Evolutionary conservation across 92 coral and sea anemone species (phyloP), one percentile per base, ranked within the genome.

Genomic region (Virgularia gustaviana): DNA sequence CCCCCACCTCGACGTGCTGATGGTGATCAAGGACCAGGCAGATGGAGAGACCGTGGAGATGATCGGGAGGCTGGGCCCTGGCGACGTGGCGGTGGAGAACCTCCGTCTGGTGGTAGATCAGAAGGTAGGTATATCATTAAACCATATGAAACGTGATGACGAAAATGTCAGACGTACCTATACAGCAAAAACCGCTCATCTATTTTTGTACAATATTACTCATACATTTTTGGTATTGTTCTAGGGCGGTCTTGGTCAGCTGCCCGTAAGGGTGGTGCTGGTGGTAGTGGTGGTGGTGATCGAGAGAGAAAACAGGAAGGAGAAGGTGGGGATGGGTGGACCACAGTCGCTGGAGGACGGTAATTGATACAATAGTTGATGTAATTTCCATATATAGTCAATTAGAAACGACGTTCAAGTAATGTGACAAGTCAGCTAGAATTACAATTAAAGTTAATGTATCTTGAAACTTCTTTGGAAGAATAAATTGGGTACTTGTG

Each of bases 231-330:
- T 29, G 27, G 65, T 29, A 33, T 52, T 53, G 20, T 53, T 25
- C 15, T 19, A 67, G 74, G 74, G 11, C 74, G 74, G 1, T 67
- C 74, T 28, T 67, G 74, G 74, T 67, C 74, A 30, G 74, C 74
- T 24, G 74, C 74, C 35, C 74, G 74, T 45, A 67, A 67, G 49
- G 74, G 74, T 31, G 74, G 74, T 43, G 36, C 41, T 31, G 65
- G 38, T 58, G 62, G 15, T 4, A 28, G 41, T n/a, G 53, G 74
- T 18, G 53, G 42, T 5, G 72, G 72, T 1, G 74, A 67, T 1
- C 74, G 74, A 30, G 74, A 67, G 19, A 57, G 74, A 15, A 67
- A 67, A 36, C 58, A 57, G 0, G 74, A 67, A 10, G 59, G 59
- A 27, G 74, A 67, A 9, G 13, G 37, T 18, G 53, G 74, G n/a